A percentile compares a stretch with the other conserved stretches of the same genome.
Evolutionary conservation across 2,113 vertebrate genomes (phyloP).

Genomic region (Osmerus mordax): DNA sequence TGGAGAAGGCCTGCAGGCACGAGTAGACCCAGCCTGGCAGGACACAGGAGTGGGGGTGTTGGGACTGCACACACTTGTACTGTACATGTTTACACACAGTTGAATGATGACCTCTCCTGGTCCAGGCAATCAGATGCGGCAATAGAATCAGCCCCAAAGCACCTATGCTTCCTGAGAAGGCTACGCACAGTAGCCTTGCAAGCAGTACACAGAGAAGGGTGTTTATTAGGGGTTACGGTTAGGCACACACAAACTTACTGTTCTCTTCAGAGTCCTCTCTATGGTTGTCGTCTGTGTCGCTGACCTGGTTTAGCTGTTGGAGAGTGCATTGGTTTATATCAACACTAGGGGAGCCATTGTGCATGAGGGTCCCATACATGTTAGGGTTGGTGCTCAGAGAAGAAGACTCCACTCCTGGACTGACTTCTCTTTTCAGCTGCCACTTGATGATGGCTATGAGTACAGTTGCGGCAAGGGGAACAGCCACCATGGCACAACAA

Average conservation of each 20-base stretch:
- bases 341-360: slow-evolving; percentile 26
- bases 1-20: slow-evolving; percentile 68
- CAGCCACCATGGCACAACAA: slow-evolving; percentile 63
- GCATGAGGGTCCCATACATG: slow-evolving; percentile 60
- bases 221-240: too few species aligned
- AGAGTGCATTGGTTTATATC: slow-evolving; percentile 16
- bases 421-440: slow-evolving; percentile 44
- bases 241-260: slow-evolving; percentile 8
- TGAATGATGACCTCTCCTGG: too few species aligned
- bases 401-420: slow-evolving; percentile 28
- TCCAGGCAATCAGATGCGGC: too few species aligned
- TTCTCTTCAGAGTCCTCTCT: slow-evolving; percentile 18
- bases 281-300: slow-evolving; percentile 14
- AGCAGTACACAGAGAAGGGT: too few species aligned
- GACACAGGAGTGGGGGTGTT: slow-evolving; percentile 23
- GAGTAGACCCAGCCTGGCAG: slow-evolving; percentile 37
- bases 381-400: slow-evolving; percentile 40
- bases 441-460: slow-evolving; percentile 48
- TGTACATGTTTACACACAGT: background rate
- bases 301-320: slow-evolving; percentile 29
- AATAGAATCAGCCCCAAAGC: too few species aligned
- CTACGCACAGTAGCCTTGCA: too few species aligned
- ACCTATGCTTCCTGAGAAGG: too few species aligned
- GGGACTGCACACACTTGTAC: background rate
- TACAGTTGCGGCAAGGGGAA: slow-evolving; percentile 72